Base-by-base conservation (phyloP, 2,888 invertebrate species). In the Lysandra coridon region DNA sequence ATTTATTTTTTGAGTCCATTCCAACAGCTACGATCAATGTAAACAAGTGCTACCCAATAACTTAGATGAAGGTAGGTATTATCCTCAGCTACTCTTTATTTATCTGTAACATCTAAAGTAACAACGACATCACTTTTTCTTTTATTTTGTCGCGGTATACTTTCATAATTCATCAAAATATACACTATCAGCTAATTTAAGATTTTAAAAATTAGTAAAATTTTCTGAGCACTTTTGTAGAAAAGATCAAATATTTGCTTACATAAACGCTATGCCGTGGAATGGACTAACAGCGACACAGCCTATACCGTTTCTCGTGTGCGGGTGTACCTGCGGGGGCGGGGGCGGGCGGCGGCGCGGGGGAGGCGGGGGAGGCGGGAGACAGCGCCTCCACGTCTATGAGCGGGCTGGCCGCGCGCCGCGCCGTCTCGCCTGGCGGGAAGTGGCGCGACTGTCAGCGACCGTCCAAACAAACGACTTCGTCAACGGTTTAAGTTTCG, bases 341-440 rank as follows among this genome's bases (percentile, higher is more conserved):
- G 88, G 87, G 85, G 84, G 88, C 84, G 88, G 87, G 87, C 94
- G 87, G 87, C 94, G 84, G 81, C 81, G 86, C 87, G 88, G 87
- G 85, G 84, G 88, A 84, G 88, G 95, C 95, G 87, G 95, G 94
- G 84, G 92, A 91, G 86, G 95, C 95, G 86, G 95, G 95, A 83
- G 96, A 96, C 84, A 96, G 95, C 86, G 95, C 95, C 91, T 96
- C 96, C 89, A 96, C 96, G 92, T 96, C 96, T 88, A 96, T 96
- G 91, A 96, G 95, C 87, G 96, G 96, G 92, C 96, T 96, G 93
- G 95, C 87, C 94, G 94, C 90, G 92, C 95, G 91, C 90, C 95
- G 90, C 92, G 95, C 89, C 93, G 96, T 95, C 94, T 96, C 96
- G 96, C 96, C 96, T 96, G 92, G 83, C 92, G 86, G 88, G 85